Conservation (phyloP, 1,140 invertebrate genomes). For the Drosophila athabasca region DNA sequence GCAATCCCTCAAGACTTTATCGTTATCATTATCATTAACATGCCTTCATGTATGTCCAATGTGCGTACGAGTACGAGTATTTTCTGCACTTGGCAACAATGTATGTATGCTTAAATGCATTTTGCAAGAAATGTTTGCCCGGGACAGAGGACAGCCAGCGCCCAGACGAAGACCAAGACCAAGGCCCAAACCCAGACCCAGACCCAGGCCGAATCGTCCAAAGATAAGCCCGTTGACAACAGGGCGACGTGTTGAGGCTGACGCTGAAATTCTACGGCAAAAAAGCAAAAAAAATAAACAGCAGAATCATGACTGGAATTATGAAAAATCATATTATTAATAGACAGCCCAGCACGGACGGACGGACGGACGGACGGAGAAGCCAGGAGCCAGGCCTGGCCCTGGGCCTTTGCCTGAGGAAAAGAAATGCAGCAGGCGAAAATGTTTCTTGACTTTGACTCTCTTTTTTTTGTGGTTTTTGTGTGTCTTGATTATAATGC, state of each 20-base stretch:
- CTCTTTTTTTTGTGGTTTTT: conserved; percentile 26
- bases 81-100: conserved; percentile 68
- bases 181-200: conserved; percentile 4
- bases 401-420: not conserved
- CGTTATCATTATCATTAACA: conserved; percentile 47
- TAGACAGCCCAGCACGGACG: conserved; percentile 48
- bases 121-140: conserved; percentile 47
- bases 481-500: conserved; percentile 49
- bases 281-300: not conserved
- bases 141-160: conserved; percentile 19
- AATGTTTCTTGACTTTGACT: conserved; percentile 47
- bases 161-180: not conserved
- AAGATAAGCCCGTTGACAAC: conserved; percentile 64
- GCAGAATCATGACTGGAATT: conserved; percentile 69
- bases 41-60: conserved; percentile 50
- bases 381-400: not conserved
- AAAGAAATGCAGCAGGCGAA: conserved; percentile 46
- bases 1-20: not conserved
- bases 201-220: conserved; percentile 45
- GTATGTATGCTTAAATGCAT: conserved; percentile 47
- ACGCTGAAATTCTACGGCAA: conserved; percentile 49
- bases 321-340: conserved; percentile 71
- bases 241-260: conserved; percentile 49
- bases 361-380: not conserved
- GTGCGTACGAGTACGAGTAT: not conserved